These are phyloP conservation scores for Drosophila histrio DNA, from an alignment of 2,888 invertebrate species.

Conservation along the genomic window DNA sequence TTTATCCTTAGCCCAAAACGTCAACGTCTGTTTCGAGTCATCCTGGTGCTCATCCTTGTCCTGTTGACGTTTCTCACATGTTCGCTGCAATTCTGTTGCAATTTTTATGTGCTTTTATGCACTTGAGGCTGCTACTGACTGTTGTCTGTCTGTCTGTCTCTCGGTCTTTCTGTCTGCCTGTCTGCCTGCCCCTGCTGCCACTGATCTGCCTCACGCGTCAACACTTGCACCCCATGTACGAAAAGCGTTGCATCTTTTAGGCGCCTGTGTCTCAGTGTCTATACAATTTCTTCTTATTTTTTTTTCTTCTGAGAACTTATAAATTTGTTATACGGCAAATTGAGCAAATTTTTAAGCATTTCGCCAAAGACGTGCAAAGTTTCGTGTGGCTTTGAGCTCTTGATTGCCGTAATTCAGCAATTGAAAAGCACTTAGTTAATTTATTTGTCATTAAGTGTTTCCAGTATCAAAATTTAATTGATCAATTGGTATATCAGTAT, in stretches of 20 bases:
- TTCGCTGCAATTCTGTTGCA: slow-evolving; percentile 63
- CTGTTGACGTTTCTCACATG: slow-evolving; percentile 58
- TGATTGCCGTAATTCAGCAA: slow-evolving; percentile 24
- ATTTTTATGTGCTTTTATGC: slow-evolving; percentile 64
- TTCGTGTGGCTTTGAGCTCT: slow-evolving; percentile 10
- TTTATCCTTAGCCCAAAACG: slow-evolving; percentile 61
- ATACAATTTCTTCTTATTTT: background rate
- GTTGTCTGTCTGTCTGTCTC: background rate
- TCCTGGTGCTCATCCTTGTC: slow-evolving; percentile 12
- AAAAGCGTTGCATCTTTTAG: slow-evolving; percentile 64
- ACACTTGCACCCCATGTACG: slow-evolving; percentile 51
- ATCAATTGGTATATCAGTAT: too few relatives aligned
- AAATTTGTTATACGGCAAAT: slow-evolving; percentile 58
- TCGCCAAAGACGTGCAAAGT: slow-evolving; percentile 29
- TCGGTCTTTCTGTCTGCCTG: background rate
- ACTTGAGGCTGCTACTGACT: slow-evolving; percentile 35
- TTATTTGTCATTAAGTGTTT: slow-evolving; percentile 8
- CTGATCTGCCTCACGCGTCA: slow-evolving; percentile 42
- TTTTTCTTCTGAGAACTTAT: slow-evolving; percentile 34
- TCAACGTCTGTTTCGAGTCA: slow-evolving; percentile 65
- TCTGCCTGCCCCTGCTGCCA: background rate
- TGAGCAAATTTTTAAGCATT: slow-evolving; percentile 50
- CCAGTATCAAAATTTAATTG: background rate
- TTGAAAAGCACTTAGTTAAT: slow-evolving; percentile 27
- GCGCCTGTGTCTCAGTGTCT: slow-evolving; percentile 29